Evolutionary conservation across 2,888 invertebrate genomes (phyloP).

Genomic region (Drosophila koepferae): DNA sequence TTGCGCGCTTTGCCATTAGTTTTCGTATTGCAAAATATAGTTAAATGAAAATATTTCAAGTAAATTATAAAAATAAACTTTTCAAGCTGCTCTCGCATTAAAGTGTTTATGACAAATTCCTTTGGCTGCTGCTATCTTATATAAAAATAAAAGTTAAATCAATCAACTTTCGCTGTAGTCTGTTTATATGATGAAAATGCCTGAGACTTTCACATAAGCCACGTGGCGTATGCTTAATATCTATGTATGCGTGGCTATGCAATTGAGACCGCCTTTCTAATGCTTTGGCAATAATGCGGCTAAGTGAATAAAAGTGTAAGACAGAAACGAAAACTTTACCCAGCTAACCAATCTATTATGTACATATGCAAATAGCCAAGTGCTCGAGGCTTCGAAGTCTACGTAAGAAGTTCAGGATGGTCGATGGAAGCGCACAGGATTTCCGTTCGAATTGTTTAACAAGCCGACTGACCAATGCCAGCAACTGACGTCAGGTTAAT

Average conservation of each 20-base stretch:
- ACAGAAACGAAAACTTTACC: conserved; percentile 10
- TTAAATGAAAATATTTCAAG: not conserved
- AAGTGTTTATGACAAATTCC: not conserved
- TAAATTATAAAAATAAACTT: not conserved
- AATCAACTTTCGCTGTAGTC: not conserved
- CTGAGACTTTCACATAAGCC: not conserved
- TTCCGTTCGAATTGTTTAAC: conserved; percentile 44
- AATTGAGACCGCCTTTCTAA: conserved; percentile 37
- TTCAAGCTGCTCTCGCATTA: not conserved
- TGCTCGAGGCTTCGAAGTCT: conserved; percentile 1
- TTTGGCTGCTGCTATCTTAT: not conserved
- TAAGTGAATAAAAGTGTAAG: conserved; percentile 50
- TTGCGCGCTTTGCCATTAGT: not conserved
- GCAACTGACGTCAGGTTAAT: conserved; percentile 69
- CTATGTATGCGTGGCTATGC: not conserved
- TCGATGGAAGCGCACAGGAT: conserved; percentile 20
- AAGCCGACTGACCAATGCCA: conserved; percentile 11
- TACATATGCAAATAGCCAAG: conserved; percentile 55
- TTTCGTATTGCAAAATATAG: not conserved
- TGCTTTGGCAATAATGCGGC: conserved; percentile 54
- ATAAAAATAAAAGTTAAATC: not conserved
- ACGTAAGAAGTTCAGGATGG: not conserved
- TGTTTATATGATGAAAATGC: not conserved
- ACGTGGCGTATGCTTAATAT: conserved; percentile 32
- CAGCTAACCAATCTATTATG: conserved; percentile 49